A percentile compares a stretch with the other conserved stretches of the same genome.
Conservation (phyloP, 2,888 invertebrate genomes). For the Tiliacea aurago region DNA sequence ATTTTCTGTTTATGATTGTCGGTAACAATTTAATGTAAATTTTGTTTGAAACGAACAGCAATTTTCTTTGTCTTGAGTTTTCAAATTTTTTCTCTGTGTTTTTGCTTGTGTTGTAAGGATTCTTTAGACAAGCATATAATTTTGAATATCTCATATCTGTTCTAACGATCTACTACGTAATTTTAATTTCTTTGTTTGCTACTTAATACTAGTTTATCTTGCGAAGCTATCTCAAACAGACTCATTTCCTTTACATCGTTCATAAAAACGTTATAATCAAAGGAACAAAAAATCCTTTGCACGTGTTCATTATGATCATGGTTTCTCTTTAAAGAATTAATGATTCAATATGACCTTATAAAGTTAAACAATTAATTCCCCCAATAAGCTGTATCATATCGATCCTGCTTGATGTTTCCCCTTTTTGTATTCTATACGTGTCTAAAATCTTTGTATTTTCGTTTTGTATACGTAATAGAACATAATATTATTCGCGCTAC, state of each 20-base stretch:
- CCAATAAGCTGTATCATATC: constrained; percentile 11
- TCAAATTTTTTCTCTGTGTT: constrained; percentile 40
- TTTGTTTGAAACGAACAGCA: constrained; percentile 46
- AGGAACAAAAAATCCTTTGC: constrained; percentile 42
- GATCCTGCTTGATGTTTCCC: constrained; percentile 17
- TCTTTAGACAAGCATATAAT: constrained; percentile 38
- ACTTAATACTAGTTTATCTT: constrained; percentile 48
- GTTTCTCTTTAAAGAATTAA: constrained; percentile 45
- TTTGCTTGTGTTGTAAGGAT: constrained; percentile 32
- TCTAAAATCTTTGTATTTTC: constrained; percentile 31
- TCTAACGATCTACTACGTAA: constrained; percentile 35
- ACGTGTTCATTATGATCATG: constrained; percentile 36
- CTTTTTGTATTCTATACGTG: not conserved
- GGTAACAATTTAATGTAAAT: constrained; percentile 66
- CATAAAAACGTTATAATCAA: constrained; percentile 40
- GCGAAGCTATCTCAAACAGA: constrained; percentile 41
- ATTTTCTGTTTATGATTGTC: constrained; percentile 45
- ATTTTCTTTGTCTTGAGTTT: constrained; percentile 65
- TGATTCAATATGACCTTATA: constrained; percentile 23
- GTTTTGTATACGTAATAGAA: constrained; percentile 29
- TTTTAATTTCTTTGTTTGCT: constrained; percentile 63
- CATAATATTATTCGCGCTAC: constrained; percentile 52
- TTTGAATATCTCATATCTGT: constrained; percentile 48
- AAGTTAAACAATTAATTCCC: constrained; percentile 29
- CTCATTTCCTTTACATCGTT: constrained; percentile 56